Evolutionary conservation across 2,888 invertebrate genomes (phyloP).

Genomic region (Mythimna pallens): DNA sequence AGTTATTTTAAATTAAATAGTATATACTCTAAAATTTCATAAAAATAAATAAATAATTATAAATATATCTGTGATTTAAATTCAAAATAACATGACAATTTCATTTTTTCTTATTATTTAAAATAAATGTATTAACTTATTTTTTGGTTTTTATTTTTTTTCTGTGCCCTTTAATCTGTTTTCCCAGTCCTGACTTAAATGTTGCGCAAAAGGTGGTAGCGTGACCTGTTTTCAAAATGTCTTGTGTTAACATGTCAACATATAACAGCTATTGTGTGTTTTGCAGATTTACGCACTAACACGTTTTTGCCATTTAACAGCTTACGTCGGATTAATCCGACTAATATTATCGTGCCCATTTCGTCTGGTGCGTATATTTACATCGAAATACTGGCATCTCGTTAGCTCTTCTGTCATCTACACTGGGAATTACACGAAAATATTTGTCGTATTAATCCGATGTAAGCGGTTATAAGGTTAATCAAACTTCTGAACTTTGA

Average conservation of each 20-base stretch:
- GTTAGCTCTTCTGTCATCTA: too few relatives aligned
- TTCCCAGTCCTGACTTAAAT: conserved; percentile 6
- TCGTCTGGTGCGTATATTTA: too few relatives aligned
- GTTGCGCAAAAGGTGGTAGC: background rate
- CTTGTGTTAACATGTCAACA: conserved; percentile 38
- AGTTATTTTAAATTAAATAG: conserved; percentile 16
- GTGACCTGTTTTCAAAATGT: conserved; percentile 1
- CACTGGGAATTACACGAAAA: too few relatives aligned
- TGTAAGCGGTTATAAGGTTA: too few relatives aligned
- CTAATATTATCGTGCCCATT: too few relatives aligned
- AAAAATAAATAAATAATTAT: conserved; percentile 4
- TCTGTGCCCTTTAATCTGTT: background rate
- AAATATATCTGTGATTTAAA: conserved; percentile 74
- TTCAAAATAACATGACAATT: conserved; percentile 77
- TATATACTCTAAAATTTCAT: conserved; percentile 9
- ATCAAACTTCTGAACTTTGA: too few relatives aligned
- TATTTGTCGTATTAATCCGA: too few relatives aligned
- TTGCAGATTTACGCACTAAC: conserved; percentile 54
- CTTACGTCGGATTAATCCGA: too few relatives aligned
- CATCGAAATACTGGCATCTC: too few relatives aligned
- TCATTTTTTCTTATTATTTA: conserved; percentile 71
- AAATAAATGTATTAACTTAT: conserved; percentile 67
- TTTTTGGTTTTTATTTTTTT: conserved; percentile 35
- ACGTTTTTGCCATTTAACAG: conserved; percentile 2
- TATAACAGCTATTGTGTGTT: conserved; percentile 44